Percentiles rank a stretch among this genome's conserved stretches.
Conservation (phyloP, 2,888 invertebrate genomes). For the Aporophyla lueneburgensis region DNA sequence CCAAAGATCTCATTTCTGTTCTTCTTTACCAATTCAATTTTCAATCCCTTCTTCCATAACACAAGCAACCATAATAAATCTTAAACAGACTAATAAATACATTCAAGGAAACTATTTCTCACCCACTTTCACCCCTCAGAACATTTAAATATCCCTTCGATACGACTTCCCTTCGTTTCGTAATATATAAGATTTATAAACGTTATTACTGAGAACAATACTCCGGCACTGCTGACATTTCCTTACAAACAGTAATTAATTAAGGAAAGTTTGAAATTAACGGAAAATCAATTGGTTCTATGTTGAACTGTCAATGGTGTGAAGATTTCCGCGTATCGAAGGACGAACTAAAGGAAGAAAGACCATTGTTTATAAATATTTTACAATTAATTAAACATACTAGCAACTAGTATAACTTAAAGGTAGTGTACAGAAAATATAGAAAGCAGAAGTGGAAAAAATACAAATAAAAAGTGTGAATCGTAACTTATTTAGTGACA, state of each 20-base stretch:
- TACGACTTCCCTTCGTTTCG: conserved; percentile 54
- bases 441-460: conserved; percentile 4
- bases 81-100: conserved; percentile 59
- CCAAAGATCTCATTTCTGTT: background rate
- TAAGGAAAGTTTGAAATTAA: conserved; percentile 32
- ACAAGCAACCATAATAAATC: conserved; percentile 35
- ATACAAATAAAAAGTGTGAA: background rate
- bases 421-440: background rate
- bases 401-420: background rate
- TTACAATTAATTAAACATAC: background rate
- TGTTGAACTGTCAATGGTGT: conserved; percentile 37
- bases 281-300: conserved; percentile 41
- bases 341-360: background rate
- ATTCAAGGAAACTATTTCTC: conserved; percentile 60
- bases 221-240: conserved; percentile 27
- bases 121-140: conserved; percentile 61
- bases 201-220: conserved; percentile 39
- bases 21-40: background rate
- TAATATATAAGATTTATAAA: conserved; percentile 35
- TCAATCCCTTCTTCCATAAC: background rate
- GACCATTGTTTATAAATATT: conserved; percentile 3
- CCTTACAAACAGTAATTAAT: conserved; percentile 46
- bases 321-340: conserved; percentile 43
- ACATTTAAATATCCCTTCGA: conserved; percentile 54
- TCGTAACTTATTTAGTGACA: background rate